These are phyloP conservation scores for Sylvia borin DNA, from an alignment of 2,797 vertebrate genomes.

Conservation along the genomic window DNA sequence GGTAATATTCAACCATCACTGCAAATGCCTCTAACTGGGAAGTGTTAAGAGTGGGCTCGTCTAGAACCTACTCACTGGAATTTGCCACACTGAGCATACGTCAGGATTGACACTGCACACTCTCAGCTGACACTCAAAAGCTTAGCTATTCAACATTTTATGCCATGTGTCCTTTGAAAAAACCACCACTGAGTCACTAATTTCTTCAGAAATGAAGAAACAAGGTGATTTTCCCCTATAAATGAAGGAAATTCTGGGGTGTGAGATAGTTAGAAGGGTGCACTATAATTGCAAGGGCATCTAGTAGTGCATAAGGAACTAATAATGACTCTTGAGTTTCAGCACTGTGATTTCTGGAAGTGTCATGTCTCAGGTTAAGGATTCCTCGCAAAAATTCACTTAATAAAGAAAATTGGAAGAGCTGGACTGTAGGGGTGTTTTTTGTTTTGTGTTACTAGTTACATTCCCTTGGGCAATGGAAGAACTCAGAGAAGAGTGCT, in stretches of 20 bases:
- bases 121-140: background rate
- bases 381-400: background rate
- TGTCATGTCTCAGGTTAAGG: background rate
- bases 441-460: background rate
- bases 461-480: background rate
- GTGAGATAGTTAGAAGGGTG: background rate
- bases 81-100: background rate
- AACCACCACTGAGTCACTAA: background rate
- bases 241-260: background rate
- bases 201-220: background rate
- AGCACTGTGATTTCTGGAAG: background rate
- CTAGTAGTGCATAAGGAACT: background rate
- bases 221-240: background rate
- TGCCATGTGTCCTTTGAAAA: background rate
- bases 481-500: background rate
- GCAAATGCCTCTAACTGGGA: background rate
- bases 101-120: background rate
- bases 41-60: background rate
- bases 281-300: background rate
- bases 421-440: background rate
- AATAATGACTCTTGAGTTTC: background rate
- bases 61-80: background rate
- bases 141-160: background rate
- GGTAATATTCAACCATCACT: background rate
- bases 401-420: background rate